phyloP scores from a whole-genome alignment of 1,140 invertebrate genomes.

The Sycophaga agraensis region DNA sequence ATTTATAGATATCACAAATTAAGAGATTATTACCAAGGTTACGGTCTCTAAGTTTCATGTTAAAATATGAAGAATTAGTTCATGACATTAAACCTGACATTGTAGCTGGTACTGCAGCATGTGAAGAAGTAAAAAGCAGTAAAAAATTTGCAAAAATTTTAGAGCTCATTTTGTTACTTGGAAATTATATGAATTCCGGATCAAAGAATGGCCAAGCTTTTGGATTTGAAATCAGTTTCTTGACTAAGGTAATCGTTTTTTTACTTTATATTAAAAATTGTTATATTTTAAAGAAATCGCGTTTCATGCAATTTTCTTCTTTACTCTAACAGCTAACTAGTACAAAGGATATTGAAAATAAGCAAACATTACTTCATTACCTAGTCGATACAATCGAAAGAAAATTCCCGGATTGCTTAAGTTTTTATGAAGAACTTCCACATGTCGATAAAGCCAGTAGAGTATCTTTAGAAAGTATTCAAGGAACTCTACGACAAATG shows the following conservation, averaged over 20 bases:
- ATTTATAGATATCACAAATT: conserved; percentile 69
- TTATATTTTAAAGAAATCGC: neutral
- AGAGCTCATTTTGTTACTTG: conserved; percentile 85
- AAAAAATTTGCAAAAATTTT: conserved; percentile 88
- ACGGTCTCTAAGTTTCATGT: conserved; percentile 88
- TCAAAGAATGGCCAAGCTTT: conserved; percentile 90
- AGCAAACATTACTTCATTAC: conserved; percentile 90
- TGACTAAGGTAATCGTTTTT: conserved; percentile 76
- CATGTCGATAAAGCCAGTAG: conserved; percentile 81
- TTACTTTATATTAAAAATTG: conserved; percentile 25
- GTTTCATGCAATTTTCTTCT: neutral
- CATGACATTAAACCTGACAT: conserved; percentile 94
- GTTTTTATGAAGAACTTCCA: conserved; percentile 83
- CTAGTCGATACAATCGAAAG: conserved; percentile 84
- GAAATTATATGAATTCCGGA: conserved; percentile 95
- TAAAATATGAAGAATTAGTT: conserved; percentile 79
- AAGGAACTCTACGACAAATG: conserved; percentile 84
- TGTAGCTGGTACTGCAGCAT: conserved; percentile 91
- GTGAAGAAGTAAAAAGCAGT: conserved; percentile 90
- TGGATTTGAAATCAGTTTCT: conserved; percentile 95
- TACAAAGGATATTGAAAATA: conserved; percentile 93
- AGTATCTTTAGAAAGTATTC: conserved; percentile 83
- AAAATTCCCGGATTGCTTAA: conserved; percentile 83
- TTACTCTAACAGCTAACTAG: conserved; percentile 71
- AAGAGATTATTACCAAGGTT: conserved; percentile 86